Conservation (phyloP, 2,888 invertebrate genomes). For the Clepsis dumicolana region DNA sequence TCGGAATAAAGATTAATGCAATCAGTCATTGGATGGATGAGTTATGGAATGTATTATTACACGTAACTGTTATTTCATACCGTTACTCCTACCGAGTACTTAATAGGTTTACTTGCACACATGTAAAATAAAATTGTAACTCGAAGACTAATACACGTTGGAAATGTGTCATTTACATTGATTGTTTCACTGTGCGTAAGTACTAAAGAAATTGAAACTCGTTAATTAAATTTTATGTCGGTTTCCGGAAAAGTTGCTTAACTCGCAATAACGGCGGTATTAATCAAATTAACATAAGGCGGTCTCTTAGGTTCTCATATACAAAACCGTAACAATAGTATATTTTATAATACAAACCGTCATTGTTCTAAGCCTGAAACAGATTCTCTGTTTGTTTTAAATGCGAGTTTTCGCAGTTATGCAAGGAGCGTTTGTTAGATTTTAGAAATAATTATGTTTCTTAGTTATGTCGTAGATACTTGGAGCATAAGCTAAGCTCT, state of each 20-base stretch:
- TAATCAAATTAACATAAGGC: neutral
- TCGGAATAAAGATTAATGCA: slow-evolving; percentile 21
- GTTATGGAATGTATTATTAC: slow-evolving; percentile 12
- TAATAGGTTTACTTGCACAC: no score
- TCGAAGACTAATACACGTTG: no score
- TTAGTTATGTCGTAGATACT: neutral
- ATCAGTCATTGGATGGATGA: slow-evolving; percentile 11
- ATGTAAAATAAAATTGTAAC: no score
- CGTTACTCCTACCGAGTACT: neutral
- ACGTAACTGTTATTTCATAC: slow-evolving; percentile 20
- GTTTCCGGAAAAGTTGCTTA: neutral
- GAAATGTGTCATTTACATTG: no score
- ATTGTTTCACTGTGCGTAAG: no score
- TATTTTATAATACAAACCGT: slow-evolving; percentile 1
- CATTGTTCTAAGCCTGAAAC: slow-evolving; percentile 12
- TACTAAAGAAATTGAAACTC: no score
- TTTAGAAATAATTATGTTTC: neutral
- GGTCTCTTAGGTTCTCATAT: slow-evolving; percentile 2
- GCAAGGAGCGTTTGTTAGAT: slow-evolving; percentile 7
- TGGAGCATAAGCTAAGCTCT: neutral
- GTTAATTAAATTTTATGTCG: neutral
- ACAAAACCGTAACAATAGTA: neutral
- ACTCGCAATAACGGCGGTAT: neutral
- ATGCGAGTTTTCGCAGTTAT: slow-evolving; percentile 9
- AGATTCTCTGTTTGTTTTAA: slow-evolving; percentile 13